Percentiles rank a stretch among this genome's conserved stretches.
Evolutionary conservation across 2,113 vertebrate species (phyloP).

Genomic region (Spermophilus dauricus): DNA sequence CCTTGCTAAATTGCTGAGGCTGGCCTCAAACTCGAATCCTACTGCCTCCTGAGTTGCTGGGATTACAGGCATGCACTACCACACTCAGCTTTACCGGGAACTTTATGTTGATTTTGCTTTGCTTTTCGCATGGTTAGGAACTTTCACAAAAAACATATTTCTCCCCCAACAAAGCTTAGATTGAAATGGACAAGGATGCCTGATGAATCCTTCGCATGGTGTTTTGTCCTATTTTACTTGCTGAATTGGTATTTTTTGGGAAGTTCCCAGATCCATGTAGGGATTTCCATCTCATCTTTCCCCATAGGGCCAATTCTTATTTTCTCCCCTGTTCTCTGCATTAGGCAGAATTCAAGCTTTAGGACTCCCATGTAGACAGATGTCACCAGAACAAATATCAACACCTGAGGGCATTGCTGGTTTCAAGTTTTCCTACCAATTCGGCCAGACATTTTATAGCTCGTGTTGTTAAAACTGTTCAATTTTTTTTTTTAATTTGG

Average conservation of each 20-base stretch:
- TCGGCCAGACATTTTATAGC: background rate
- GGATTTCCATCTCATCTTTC: background rate
- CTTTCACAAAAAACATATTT: background rate
- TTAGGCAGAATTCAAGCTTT: background rate
- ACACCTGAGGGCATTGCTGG: background rate
- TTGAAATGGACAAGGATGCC: background rate
- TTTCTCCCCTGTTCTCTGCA: background rate
- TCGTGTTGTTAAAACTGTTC: background rate
- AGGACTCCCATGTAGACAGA: background rate
- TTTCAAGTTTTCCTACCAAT: background rate
- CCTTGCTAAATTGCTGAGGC: no score
- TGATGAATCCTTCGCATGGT: background rate
- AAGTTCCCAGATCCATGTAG: background rate
- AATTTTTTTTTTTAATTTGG: background rate
- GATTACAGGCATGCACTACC: no score
- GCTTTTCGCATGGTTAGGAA: background rate
- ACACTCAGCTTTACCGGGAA: no score
- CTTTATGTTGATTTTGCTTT: background rate
- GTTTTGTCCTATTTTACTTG: background rate
- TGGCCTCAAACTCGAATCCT: no score
- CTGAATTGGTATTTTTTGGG: background rate
- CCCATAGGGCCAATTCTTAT: background rate
- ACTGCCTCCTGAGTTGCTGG: no score
- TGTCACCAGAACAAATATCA: background rate
- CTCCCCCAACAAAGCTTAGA: background rate